Percentiles rank a stretch among this genome's conserved stretches.
These are phyloP conservation scores for Abramis brama DNA, from an alignment of 2,113 vertebrate species.

Conservation along the genomic window DNA sequence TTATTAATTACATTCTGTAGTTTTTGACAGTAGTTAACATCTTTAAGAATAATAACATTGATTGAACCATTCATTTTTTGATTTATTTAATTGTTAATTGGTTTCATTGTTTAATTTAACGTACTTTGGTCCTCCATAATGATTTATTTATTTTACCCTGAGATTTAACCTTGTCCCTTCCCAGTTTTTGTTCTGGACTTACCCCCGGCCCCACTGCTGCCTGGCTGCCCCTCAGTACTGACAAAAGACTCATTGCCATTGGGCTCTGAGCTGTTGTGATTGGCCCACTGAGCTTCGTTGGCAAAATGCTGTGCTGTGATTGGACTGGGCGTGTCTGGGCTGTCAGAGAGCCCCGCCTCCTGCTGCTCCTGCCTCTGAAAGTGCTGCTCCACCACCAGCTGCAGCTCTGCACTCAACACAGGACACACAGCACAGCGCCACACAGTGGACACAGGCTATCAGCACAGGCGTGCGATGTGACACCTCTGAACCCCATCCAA, in stretches of 20 bases:
- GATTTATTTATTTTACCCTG: not conserved
- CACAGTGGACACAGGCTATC: constrained; percentile 31
- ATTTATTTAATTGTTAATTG: not conserved
- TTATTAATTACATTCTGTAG: not conserved
- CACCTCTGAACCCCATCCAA: constrained; percentile 10
- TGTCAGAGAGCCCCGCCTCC: constrained; percentile 69
- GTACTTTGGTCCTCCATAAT: not conserved
- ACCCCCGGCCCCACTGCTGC: constrained; percentile 68
- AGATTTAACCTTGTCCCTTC: too few species aligned
- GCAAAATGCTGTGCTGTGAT: constrained; percentile 68
- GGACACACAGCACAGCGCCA: constrained; percentile 46
- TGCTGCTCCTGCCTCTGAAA: constrained; percentile 65
- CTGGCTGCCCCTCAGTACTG: constrained; percentile 64
- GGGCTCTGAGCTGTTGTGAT: constrained; percentile 74
- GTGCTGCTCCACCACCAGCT: constrained; percentile 74
- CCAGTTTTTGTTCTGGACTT: constrained; percentile 53
- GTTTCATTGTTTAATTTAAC: not conserved
- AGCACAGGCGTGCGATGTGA: constrained; percentile 20
- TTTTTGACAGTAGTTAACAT: not conserved
- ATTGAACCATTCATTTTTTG: too few species aligned
- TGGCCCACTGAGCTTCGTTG: constrained; percentile 66
- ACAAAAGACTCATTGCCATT: constrained; percentile 67
- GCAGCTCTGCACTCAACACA: constrained; percentile 68
- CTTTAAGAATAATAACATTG: not conserved
- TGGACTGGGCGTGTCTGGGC: constrained; percentile 72